These are phyloP conservation scores for Pterocles gutturalis DNA, from an alignment of 2,113 vertebrate species.

Conservation along the genomic window DNA sequence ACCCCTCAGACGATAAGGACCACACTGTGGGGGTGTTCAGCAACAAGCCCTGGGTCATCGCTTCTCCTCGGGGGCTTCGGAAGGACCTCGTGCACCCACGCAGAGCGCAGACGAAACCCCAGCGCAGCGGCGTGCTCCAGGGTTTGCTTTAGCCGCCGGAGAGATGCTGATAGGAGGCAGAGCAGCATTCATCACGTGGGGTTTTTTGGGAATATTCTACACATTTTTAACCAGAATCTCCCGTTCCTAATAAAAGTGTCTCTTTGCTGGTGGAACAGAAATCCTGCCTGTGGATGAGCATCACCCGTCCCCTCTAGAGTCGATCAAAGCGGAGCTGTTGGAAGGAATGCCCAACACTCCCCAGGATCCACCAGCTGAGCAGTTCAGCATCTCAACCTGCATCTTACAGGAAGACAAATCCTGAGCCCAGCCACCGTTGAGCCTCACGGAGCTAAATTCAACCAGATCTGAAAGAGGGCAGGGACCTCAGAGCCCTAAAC, in stretches of 20 bases:
- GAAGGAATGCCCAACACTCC: background rate
- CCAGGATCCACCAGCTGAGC: background rate
- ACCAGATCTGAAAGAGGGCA: background rate
- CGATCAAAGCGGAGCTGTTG: background rate
- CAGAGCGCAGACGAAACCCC: background rate
- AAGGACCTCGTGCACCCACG: background rate
- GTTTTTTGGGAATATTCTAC: background rate
- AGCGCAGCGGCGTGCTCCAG: too few relatives aligned
- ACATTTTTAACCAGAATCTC: rapidly evolving
- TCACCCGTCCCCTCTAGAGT: background rate
- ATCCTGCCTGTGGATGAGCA: background rate
- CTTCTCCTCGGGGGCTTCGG: background rate
- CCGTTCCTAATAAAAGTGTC: background rate
- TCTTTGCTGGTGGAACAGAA: background rate
- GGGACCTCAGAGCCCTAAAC: background rate
- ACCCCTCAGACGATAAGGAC: background rate
- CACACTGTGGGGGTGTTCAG: background rate
- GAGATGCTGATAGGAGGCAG: background rate
- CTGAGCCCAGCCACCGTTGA: rapidly evolving
- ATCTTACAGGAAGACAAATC: background rate
- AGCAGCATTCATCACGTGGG: rapidly evolving
- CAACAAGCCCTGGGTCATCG: background rate
- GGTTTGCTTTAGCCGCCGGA: background rate
- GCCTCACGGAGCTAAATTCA: background rate
- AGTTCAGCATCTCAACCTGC: background rate